Conservation (phyloP, 2,888 invertebrate species). For the Caenorhabditis zanzibari region DNA sequence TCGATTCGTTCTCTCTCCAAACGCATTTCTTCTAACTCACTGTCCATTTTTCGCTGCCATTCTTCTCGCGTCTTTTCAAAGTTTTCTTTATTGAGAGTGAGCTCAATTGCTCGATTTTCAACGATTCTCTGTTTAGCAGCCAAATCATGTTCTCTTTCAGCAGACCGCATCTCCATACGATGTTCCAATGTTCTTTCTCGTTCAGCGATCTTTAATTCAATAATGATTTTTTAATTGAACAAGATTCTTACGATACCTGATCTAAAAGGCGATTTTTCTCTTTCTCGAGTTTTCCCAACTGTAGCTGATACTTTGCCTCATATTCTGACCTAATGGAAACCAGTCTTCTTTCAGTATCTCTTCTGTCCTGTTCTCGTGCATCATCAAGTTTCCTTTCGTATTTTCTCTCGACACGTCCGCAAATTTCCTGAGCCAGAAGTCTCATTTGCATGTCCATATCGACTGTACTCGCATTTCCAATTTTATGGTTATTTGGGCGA, state of each 20-base stretch:
- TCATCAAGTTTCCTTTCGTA: constrained; percentile 64
- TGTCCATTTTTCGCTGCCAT: constrained; percentile 49
- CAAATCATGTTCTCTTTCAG: constrained; percentile 57
- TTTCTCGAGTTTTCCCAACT: constrained; percentile 58
- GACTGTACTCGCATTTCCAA: constrained; percentile 28
- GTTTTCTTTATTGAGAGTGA: constrained; percentile 61
- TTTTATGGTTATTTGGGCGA: constrained; percentile 60
- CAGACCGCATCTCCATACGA: constrained; percentile 53
- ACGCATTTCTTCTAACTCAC: constrained; percentile 50
- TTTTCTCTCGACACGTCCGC: constrained; percentile 59
- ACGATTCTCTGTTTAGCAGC: constrained; percentile 46
- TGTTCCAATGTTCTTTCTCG: constrained; percentile 58
- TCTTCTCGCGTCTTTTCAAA: constrained; percentile 65
- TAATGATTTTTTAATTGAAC: neutral
- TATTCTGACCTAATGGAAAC: constrained; percentile 56
- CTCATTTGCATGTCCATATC: constrained; percentile 62
- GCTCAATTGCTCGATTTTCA: constrained; percentile 65
- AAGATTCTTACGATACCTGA: constrained; percentile 8
- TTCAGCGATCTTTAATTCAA: constrained; percentile 39
- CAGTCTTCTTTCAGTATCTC: constrained; percentile 62
- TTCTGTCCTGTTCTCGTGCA: constrained; percentile 53
- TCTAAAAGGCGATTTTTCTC: constrained; percentile 57
- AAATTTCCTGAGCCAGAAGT: constrained; percentile 66
- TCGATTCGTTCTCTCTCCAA: constrained; percentile 54
- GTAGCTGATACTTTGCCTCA: constrained; percentile 59